Conservation (phyloP, 2,888 invertebrate genomes). For the Auanema sp. region DNA sequence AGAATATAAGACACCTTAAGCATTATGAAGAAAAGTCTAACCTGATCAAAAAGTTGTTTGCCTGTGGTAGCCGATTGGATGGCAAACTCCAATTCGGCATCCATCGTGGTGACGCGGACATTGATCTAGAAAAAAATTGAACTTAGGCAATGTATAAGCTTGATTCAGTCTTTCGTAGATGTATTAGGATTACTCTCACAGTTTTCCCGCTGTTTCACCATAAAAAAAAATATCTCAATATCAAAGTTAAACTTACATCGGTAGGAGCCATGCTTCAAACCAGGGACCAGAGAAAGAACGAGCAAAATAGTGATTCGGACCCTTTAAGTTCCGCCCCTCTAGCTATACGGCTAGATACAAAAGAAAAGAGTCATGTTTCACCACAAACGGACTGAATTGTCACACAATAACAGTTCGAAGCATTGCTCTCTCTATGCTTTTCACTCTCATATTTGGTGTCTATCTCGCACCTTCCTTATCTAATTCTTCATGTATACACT, state of each 20-base stretch:
- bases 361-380: conserved; percentile 10
- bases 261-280: background rate
- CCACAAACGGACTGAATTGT: background rate
- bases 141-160: background rate
- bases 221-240: too few species aligned
- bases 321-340: conserved; percentile 3
- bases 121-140: conserved; percentile 74
- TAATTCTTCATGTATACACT: too few species aligned
- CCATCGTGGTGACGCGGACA: conserved; percentile 99
- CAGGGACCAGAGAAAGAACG: background rate
- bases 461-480: too few species aligned
- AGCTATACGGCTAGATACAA: conserved; percentile 9
- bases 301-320: background rate
- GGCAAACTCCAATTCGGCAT: conserved; percentile 99
- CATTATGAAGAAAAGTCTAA: conserved; percentile 42
- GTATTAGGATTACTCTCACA: too few species aligned
- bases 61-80: conserved; percentile 99
- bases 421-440: too few species aligned
- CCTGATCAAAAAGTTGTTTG: conserved; percentile 98
- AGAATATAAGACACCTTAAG: background rate
- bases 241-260: too few species aligned
- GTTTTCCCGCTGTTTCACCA: too few species aligned
- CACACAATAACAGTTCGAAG: conserved; percentile 2
- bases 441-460: too few species aligned
- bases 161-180: too few species aligned